Conservation (phyloP, 1,140 invertebrate species). For the Penaeus chinensis region DNA sequence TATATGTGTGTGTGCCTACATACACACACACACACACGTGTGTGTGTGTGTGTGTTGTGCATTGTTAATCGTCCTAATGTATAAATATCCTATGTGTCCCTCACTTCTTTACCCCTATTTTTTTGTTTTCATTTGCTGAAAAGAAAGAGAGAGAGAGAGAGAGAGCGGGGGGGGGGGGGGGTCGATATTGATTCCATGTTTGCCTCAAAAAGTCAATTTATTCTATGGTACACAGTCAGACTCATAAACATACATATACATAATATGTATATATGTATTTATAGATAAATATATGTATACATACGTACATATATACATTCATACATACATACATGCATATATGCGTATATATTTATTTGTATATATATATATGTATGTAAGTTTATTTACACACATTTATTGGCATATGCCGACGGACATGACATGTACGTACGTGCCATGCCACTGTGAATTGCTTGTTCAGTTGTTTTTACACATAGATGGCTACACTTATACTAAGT, state of each 20-base stretch:
- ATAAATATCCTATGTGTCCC: too few species aligned
- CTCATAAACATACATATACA: too few species aligned
- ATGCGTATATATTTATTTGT: background rate
- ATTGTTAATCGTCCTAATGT: background rate
- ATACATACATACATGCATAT: background rate
- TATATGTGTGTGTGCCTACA: background rate
- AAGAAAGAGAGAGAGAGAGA: conserved; percentile 4
- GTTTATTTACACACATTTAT: background rate
- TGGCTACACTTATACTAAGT: too few species aligned
- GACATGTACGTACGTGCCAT: background rate
- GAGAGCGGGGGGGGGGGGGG: background rate
- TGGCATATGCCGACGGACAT: too few species aligned
- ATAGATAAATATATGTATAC: too few species aligned
- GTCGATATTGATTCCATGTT: background rate
- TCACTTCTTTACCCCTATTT: too few species aligned
- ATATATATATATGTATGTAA: background rate
- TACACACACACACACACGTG: background rate
- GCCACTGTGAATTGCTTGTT: background rate
- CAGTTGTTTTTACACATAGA: too few species aligned
- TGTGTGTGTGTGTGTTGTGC: background rate
- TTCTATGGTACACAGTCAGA: too few species aligned
- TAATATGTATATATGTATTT: too few species aligned
- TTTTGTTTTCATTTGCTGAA: background rate
- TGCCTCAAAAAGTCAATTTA: background rate
- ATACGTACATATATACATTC: too few species aligned